Conservation (phyloP, 2,888 invertebrate genomes). For the Drosophila yooni region DNA sequence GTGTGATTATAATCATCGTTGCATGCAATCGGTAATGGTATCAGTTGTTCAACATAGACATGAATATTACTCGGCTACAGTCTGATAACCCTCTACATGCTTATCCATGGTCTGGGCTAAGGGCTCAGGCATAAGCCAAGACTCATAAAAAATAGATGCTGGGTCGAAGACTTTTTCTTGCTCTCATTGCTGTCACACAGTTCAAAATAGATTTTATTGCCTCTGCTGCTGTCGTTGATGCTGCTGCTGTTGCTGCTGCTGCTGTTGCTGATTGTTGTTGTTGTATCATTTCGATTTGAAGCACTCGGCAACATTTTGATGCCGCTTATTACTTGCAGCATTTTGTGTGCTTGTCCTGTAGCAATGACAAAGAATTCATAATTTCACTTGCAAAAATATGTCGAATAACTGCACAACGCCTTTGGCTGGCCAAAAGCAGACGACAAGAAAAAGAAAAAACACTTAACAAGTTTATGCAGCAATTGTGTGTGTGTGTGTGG, state of each 20-base stretch:
- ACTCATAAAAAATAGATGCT: constrained; percentile 23
- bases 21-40: constrained; percentile 45
- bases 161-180: constrained; percentile 12
- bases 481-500: constrained; percentile 3
- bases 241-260: background rate
- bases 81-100: background rate
- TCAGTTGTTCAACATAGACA: constrained; percentile 39
- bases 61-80: background rate
- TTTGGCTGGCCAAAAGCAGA: constrained; percentile 39
- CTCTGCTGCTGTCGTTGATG: background rate
- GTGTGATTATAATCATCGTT: constrained; percentile 31
- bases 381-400: constrained; percentile 50
- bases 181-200: constrained; percentile 6
- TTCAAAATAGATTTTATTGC: constrained; percentile 45
- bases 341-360: constrained; percentile 29
- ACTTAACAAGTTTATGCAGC: constrained; percentile 66
- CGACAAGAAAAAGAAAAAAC: constrained; percentile 46
- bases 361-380: constrained; percentile 49
- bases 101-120: background rate
- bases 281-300: constrained; percentile 26
- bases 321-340: constrained; percentile 60
- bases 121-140: constrained; percentile 6
- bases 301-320: constrained; percentile 29
- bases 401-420: constrained; percentile 38
- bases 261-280: constrained; percentile 4